Conservation (phyloP, 2,797 vertebrate genomes). For the Bucorvus abyssinicus region DNA sequence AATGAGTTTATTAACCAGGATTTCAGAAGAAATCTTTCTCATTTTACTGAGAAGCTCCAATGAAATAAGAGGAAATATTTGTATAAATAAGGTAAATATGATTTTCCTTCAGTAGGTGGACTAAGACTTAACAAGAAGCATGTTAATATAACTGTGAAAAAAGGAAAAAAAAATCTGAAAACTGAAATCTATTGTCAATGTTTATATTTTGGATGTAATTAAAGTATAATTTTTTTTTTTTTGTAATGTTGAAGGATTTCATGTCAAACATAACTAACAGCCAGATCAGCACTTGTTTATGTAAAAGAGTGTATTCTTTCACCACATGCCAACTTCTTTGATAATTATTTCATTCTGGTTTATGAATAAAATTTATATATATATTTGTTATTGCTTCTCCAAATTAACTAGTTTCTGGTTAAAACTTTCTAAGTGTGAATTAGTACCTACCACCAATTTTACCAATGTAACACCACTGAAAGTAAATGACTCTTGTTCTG, state of each 20-base stretch:
- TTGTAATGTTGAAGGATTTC: not conserved
- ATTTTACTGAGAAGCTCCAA: not conserved
- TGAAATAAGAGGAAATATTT: not conserved
- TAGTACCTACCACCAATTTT: not conserved
- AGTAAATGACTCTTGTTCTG: not conserved
- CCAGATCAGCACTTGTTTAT: not conserved
- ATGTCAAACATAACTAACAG: not conserved
- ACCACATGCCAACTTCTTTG: not conserved
- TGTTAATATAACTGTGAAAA: not conserved
- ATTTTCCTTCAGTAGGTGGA: not conserved
- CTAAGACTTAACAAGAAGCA: not conserved
- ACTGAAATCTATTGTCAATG: not conserved
- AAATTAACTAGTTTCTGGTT: not conserved
- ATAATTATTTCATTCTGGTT: not conserved
- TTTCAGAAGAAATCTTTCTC: not conserved
- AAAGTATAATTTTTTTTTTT: not conserved
- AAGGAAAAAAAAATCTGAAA: not conserved
- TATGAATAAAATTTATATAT: not conserved
- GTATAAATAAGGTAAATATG: not conserved
- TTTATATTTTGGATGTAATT: not conserved
- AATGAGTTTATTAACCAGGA: not conserved
- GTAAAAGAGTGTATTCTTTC: not conserved
- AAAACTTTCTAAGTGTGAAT: not conserved
- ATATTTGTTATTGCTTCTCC: not conserved
- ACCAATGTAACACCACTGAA: not conserved